Conservation (phyloP, 2,888 invertebrate genomes). For the Hanleya hanleyi region DNA sequence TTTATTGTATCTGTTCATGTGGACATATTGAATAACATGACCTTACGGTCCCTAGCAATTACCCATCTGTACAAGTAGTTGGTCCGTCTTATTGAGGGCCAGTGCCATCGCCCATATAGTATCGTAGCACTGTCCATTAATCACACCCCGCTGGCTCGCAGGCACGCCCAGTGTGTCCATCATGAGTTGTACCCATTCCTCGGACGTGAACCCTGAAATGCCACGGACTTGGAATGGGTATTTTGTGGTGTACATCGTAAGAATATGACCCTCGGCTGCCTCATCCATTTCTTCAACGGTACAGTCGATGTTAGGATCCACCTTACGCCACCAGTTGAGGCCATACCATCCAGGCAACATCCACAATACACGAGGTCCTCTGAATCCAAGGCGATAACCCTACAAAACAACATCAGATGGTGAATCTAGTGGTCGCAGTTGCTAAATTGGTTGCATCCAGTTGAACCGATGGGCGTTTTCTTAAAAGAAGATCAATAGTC, state of each 20-base stretch:
- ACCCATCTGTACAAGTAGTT: neutral
- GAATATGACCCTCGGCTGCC: slow-evolving; percentile 1
- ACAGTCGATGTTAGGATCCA: slow-evolving; percentile 32
- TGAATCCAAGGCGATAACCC: slow-evolving; percentile 27
- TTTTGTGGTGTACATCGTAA: neutral
- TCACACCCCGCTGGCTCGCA: no score
- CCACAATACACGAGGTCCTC: slow-evolving; percentile 45
- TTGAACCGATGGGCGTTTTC: no score
- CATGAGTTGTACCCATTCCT: neutral
- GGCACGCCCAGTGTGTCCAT: neutral
- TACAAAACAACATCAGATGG: neutral
- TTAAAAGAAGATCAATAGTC: no score
- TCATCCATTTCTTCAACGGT: neutral
- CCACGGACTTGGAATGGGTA: neutral
- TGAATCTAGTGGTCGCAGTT: no score
- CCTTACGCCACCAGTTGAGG: slow-evolving; percentile 33
- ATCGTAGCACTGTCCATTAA: slow-evolving; percentile 82
- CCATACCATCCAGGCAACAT: slow-evolving; percentile 42
- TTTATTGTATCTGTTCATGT: no score
- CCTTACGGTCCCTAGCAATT: no score
- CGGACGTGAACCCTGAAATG: neutral
- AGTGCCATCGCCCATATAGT: slow-evolving; percentile 98
- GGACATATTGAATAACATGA: no score
- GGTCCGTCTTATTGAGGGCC: slow-evolving; percentile 93
- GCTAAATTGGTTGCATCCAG: no score